These are phyloP conservation scores for Oligia strigilis DNA, from an alignment of 2,888 invertebrate species.

Conservation along the genomic window DNA sequence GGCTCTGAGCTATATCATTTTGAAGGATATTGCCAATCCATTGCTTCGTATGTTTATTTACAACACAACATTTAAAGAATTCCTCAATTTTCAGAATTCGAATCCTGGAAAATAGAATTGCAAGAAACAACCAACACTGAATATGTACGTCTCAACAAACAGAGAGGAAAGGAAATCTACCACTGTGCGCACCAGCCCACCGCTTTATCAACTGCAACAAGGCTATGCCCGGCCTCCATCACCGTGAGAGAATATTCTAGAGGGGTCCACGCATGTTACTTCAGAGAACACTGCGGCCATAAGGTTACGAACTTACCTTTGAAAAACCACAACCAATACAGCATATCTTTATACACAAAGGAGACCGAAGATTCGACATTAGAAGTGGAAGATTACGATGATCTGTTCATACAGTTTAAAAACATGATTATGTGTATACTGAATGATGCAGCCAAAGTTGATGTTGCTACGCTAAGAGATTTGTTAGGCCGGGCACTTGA, in stretches of 20 bases:
- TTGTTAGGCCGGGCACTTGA: slow-evolving; percentile 77
- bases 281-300: slow-evolving; percentile 77
- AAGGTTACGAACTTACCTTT: slow-evolving; percentile 23
- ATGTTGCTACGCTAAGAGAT: slow-evolving; percentile 68
- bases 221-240: slow-evolving; percentile 78
- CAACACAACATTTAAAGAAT: not conserved
- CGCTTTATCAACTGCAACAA: slow-evolving; percentile 31
- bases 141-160: slow-evolving; percentile 69
- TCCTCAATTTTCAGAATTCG: slow-evolving; percentile 77
- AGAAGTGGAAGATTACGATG: slow-evolving; percentile 55
- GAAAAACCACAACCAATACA: slow-evolving; percentile 70
- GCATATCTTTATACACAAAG: slow-evolving; percentile 68
- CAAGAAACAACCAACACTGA: slow-evolving; percentile 69
- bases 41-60: no score
- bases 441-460: slow-evolving; percentile 71
- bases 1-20: no score
- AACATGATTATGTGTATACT: slow-evolving; percentile 74
- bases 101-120: slow-evolving; percentile 76
- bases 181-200: slow-evolving; percentile 71
- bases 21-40: no score
- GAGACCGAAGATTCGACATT: slow-evolving; percentile 56
- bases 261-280: slow-evolving; percentile 78
- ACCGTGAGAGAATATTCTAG: slow-evolving; percentile 71
- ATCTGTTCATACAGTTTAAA: slow-evolving; percentile 76
- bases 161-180: slow-evolving; percentile 69